Evolutionary conservation across 1,140 invertebrate genomes (phyloP).

Genomic region (Lutraria rhynchaena): DNA sequence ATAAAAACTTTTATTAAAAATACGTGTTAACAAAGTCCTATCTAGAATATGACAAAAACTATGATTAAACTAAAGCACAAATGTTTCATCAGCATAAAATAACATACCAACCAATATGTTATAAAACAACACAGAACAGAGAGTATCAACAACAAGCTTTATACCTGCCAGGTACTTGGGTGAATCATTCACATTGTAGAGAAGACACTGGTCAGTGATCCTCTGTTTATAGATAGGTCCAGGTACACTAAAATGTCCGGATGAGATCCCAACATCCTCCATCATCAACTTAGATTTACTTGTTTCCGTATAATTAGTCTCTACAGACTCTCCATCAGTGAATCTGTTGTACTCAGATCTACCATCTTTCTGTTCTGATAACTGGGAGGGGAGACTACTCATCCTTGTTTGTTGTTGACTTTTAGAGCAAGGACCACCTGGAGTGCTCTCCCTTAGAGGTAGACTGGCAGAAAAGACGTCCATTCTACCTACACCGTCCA

Average conservation of each 20-base stretch:
- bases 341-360: no score
- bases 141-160: no score
- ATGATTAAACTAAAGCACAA: no score
- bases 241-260: constrained; percentile 46
- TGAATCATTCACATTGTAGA: constrained; percentile 44
- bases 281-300: not conserved
- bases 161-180: constrained; percentile 47
- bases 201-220: constrained; percentile 33
- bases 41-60: no score
- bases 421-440: constrained; percentile 1
- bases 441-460: constrained; percentile 55
- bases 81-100: no score
- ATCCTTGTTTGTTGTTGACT: not conserved
- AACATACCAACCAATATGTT: no score
- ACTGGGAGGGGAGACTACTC: constrained; percentile 26
- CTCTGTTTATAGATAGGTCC: constrained; percentile 56
- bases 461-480: constrained; percentile 34
- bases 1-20: no score
- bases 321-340: no score
- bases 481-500: not conserved
- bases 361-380: not conserved
- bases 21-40: no score
- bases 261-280: not conserved
- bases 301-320: no score
- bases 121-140: no score